Base-by-base conservation (phyloP, 2,113 vertebrate species). In the Halichoerus grypus region DNA sequence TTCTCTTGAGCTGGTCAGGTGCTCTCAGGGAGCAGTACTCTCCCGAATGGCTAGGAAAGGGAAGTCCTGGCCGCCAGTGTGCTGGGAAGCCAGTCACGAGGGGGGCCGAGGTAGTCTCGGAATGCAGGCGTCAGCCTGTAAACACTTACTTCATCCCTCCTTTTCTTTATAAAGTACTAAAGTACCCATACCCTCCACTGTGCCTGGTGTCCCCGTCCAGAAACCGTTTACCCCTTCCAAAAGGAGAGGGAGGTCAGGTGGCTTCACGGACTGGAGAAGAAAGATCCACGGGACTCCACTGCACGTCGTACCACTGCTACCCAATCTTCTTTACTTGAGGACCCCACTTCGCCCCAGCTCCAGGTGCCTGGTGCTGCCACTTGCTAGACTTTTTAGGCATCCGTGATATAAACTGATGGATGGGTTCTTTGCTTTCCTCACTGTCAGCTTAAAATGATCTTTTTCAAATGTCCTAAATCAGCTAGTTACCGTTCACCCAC, bases 391-490 rank as follows among this genome's bases (percentile, higher is more conserved):
- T 71, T 11, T 71, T 59, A 74, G 39, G 46, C 72, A 24, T 76
- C 53, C 94, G 42, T 76, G 55, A 11, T 55, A 39, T 19, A 88
- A 83, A 76, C 5, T 14, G 51, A 76, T 6, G 69, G 51, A 76
- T 6, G 74, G 88, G 59, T 84, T 61, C 61, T 61, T 69, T 85
- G 49, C 57, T 86, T 80, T 89, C 42, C 86, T 42, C 36, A 63
- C 26, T 36, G 21, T 42, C 36, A 46, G 28, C 77, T 74, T 79
- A 79, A 42, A 91, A 88, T 57, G 33, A 5, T n/a, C 76, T 80
- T 82, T 91, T 49, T 51, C 86, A 39, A 63, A 83, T 36, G 22
- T 83, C 55, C 80, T 28, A 18, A 24, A 2, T 57, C 83, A 3
- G 10, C 49, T 12, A 74, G 24, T 91, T 49, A 88, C 3, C 18